Percentiles rank a stretch among this genome's conserved stretches.
phyloP scores from a whole-genome alignment of 2,797 vertebrate species.

The Gastrophryne carolinensis region DNA sequence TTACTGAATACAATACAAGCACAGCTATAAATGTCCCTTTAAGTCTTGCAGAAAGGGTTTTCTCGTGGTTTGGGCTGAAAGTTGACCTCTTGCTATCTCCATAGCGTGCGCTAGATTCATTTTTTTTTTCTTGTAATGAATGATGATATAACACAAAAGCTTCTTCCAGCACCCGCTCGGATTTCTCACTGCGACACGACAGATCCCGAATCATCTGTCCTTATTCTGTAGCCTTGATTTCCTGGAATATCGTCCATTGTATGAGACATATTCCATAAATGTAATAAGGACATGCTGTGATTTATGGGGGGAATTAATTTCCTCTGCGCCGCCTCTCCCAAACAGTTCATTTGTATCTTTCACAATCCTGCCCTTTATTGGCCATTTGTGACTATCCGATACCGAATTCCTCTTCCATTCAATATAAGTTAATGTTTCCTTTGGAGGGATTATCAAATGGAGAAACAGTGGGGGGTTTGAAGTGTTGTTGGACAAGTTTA shows the following conservation, averaged over 20 bases:
- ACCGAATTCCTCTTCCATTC: background rate
- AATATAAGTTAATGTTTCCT: constrained; percentile 18
- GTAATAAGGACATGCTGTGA: constrained; percentile 13
- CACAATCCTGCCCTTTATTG: constrained; percentile 5
- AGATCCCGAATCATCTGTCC: constrained; percentile 2
- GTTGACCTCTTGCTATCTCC: background rate
- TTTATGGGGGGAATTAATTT: constrained; percentile 21
- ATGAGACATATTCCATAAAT: constrained; percentile 12
- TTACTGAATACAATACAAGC: too few species aligned
- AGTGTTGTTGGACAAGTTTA: background rate
- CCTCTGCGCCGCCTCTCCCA: constrained; percentile 8
- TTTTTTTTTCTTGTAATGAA: background rate
- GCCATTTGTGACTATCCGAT: constrained; percentile 12
- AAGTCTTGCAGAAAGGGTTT: background rate
- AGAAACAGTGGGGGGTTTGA: background rate
- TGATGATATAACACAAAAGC: background rate
- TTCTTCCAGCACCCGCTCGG: constrained; percentile 2
- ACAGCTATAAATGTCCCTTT: background rate
- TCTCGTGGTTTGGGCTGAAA: background rate
- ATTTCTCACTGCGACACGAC: constrained; percentile 19
- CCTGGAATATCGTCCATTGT: constrained; percentile 33
- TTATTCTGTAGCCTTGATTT: constrained; percentile 11
- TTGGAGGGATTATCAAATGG: constrained; percentile 16
- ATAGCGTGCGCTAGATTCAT: background rate
- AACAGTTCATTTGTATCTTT: constrained; percentile 4